Base-by-base conservation (phyloP, 1,140 invertebrate species). In the Danaus melanippus region DNA sequence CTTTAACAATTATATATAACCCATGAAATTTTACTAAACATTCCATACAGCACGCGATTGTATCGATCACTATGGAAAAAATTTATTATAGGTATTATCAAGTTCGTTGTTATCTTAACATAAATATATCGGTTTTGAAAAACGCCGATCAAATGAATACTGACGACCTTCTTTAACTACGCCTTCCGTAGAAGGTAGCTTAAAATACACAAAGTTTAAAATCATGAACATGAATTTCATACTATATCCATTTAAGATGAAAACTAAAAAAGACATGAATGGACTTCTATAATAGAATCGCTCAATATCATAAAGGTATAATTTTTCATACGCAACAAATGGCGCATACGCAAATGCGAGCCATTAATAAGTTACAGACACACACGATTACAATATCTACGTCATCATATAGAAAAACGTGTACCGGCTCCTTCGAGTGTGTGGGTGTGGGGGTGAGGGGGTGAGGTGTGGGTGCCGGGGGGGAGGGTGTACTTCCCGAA, bases 291-390 rank as follows among this genome's bases (percentile, higher is more conserved):
- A 7, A 3, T 7, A 32, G 21, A 7, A 32, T 7, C 21, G 21
- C 7, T 32, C 21, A 32, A 7, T 32, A 32, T 32, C 21, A 32
- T 32, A 32, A 1, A 32, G 21, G 21, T 8, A 32, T 68, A 67
- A 74, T 80, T 77, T 82, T 77, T 76, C 69, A 75, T 68, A 56
- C 65, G 58, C 66, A 70, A 67, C 69, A 56, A 73, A 64, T 64
- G 44, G 66, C 65, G 71, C 68, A 77, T 71, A 74, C 67, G 72
- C 76, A 74, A 77, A 78, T 80, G 72, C 74, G 69, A 53, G 45
- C 66, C 73, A 81, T 79, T 76, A 77, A 79, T 79, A 79, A 78
- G 73, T 79, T 69, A 76, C 67, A 71, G 48, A 76, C 71, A 74
- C 70, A 76, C 76, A 76, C 69, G 64, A 58, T 59, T 58, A 54